Evolutionary conservation across 92 coral and sea anemone species (phyloP).

Genomic region (Palythoa heliodiscus): DNA sequence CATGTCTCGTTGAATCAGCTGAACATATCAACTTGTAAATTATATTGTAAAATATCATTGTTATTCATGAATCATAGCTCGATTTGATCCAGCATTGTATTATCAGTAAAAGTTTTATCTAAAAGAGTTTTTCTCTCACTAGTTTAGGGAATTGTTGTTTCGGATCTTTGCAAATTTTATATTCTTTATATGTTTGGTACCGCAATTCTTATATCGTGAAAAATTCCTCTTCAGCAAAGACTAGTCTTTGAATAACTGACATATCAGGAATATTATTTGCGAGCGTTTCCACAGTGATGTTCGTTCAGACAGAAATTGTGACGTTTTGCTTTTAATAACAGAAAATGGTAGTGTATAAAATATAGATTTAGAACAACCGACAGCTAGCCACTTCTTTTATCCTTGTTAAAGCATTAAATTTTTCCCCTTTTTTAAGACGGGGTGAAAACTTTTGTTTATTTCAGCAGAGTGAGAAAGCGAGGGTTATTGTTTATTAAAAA

Average conservation of each 20-base stretch:
- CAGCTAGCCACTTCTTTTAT: neutral
- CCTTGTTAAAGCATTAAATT: neutral
- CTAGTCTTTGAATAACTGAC: slow-evolving; percentile 11
- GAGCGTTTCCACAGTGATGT: slow-evolving; percentile 40
- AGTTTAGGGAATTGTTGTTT: neutral
- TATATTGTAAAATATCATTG: slow-evolving; percentile 44
- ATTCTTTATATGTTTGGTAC: neutral
- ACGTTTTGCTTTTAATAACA: slow-evolving; percentile 38
- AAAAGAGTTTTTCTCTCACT: neutral
- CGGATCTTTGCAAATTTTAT: neutral
- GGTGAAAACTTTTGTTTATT: slow-evolving; percentile 11
- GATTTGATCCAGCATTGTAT: slow-evolving; percentile 19
- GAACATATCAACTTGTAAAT: slow-evolving; percentile 46
- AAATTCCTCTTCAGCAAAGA: neutral
- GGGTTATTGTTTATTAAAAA: slow-evolving; percentile 4
- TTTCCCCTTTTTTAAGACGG: neutral
- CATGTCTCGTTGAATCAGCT: slow-evolving; percentile 48
- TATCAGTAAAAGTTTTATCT: neutral
- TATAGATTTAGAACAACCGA: neutral
- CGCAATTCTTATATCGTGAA: neutral
- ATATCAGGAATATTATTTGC: slow-evolving; percentile 23
- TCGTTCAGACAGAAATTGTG: slow-evolving; percentile 46
- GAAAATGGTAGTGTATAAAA: neutral
- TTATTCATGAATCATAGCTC: slow-evolving; percentile 41
- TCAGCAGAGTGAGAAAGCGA: slow-evolving; percentile 3